Evolutionary conservation across 2,113 vertebrate species (phyloP).

Genomic region (Oncorhynchus kisutch): DNA sequence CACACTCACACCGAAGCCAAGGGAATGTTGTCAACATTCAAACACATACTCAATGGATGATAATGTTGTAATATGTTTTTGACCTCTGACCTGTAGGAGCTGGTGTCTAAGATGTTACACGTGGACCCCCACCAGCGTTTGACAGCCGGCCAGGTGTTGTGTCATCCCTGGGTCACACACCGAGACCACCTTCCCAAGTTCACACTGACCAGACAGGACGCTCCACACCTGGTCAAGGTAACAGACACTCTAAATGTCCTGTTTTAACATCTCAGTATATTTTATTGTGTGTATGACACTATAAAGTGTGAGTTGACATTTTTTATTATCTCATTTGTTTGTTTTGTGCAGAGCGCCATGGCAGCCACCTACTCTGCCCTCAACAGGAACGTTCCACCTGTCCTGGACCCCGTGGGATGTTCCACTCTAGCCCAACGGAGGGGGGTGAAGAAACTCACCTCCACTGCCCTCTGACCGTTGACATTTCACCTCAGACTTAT

Average conservation of each 20-base stretch:
- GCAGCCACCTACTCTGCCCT: slow-evolving; percentile 88
- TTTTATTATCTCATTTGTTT: background rate
- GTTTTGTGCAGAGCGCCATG: slow-evolving; percentile 81
- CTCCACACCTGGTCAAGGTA: slow-evolving; percentile 78
- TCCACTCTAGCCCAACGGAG: slow-evolving; percentile 88
- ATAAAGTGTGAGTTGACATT: background rate
- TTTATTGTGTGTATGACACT: slow-evolving; percentile 1
- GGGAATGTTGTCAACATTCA: background rate
- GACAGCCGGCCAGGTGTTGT: slow-evolving; percentile 80
- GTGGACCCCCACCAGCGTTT: slow-evolving; percentile 82
- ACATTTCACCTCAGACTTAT: slow-evolving; percentile 26
- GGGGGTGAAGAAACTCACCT: slow-evolving; percentile 91
- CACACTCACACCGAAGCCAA: background rate
- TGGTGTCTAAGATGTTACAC: slow-evolving; percentile 83
- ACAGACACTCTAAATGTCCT: background rate
- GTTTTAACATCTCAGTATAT: background rate
- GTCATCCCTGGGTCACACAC: slow-evolving; percentile 81
- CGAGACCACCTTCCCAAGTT: slow-evolving; percentile 76
- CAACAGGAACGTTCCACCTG: slow-evolving; percentile 82
- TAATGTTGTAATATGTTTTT: slow-evolving; percentile 1
- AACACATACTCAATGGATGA: background rate
- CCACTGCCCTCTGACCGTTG: slow-evolving; percentile 81
- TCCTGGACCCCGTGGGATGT: slow-evolving; percentile 87
- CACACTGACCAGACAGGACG: slow-evolving; percentile 76
- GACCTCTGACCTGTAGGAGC: slow-evolving; percentile 68